Evolutionary conservation across 2,797 vertebrate genomes (phyloP), one percentile per base, ranked within the genome.

Genomic region (Chelon labrosus): DNA sequence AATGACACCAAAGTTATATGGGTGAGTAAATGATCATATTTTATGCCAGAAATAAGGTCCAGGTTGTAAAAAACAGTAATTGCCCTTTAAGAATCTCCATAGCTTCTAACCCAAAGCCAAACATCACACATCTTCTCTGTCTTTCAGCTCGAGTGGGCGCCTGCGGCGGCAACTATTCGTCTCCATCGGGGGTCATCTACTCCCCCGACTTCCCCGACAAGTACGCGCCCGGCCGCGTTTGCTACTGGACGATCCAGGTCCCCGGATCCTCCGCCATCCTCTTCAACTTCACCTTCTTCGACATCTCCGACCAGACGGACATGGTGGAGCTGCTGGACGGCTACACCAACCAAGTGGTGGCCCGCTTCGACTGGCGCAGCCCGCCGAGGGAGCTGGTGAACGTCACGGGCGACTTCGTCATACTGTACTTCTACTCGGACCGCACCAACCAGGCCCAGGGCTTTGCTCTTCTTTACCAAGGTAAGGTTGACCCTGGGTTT

Each of bases 351-450:
- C 93, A 90, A 0, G 98, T 99, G 82, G 83, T 98, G 64, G 96
- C 92, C 1, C 95, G 97, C 14, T 98, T 98, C 19, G 95, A 94
- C 27, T 96, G 97, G 76, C 96, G 96, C 69, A 96, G 94, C 86
- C 94, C 90, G 0, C 97, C 97, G 0, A 93, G 95, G 25, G 89
- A 92, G 52, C 87, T 95, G 55, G 90, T 98, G 13, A 98, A 98
- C 80, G 20, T 98, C 93, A 98, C 97, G 0, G 78, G 94, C 16
- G 96, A 98, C 89, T 98, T 96, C 42, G 95, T 97, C 52, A 97
- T 99, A 50, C 84, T 99, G 44, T 99, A 99, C 92, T 99, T 99
- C 90, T 99, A 95, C 94, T 99, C 98, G 0, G 98, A 99, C 86
- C 95, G 96, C 46, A 95, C 96, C 82, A 98, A 97, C 89, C 96